Evolutionary conservation across 2,113 vertebrate species (phyloP).

Genomic region (Arvicanthis niloticus): DNA sequence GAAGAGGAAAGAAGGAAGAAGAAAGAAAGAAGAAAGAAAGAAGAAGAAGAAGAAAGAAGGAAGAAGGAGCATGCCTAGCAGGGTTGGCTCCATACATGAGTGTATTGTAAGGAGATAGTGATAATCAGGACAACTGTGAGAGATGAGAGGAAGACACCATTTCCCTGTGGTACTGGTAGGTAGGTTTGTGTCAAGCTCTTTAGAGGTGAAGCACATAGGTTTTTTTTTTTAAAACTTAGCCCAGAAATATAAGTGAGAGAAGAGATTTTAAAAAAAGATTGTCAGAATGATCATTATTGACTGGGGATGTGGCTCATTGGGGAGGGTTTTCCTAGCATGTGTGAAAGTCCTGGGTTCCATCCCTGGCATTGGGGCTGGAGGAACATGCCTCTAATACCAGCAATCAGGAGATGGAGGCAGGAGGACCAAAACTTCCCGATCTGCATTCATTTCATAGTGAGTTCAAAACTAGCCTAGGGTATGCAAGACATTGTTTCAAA

Average conservation of each 20-base stretch:
- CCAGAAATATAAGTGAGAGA: background rate
- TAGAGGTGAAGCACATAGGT: background rate
- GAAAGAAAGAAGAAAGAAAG: too few relatives aligned
- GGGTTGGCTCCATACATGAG: background rate
- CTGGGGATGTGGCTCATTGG: background rate
- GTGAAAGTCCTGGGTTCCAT: background rate
- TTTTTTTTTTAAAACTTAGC: constrained; percentile 4
- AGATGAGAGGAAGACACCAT: background rate
- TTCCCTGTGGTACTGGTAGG: background rate
- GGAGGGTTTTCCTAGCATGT: background rate
- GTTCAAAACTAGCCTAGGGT: background rate
- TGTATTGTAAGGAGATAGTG: background rate
- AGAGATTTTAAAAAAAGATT: background rate
- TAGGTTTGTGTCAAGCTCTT: background rate
- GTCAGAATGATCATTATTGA: background rate
- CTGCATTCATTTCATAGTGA: background rate
- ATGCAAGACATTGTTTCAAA: too few relatives aligned
- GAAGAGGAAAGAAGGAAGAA: background rate
- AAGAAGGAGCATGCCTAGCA: background rate
- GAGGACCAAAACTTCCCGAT: background rate
- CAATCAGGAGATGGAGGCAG: background rate
- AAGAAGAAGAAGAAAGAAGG: background rate
- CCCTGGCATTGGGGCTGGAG: background rate
- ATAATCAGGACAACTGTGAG: background rate
- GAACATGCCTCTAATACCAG: background rate